Conservation (phyloP, 2,113 vertebrate species). For the Tupaia tana region DNA sequence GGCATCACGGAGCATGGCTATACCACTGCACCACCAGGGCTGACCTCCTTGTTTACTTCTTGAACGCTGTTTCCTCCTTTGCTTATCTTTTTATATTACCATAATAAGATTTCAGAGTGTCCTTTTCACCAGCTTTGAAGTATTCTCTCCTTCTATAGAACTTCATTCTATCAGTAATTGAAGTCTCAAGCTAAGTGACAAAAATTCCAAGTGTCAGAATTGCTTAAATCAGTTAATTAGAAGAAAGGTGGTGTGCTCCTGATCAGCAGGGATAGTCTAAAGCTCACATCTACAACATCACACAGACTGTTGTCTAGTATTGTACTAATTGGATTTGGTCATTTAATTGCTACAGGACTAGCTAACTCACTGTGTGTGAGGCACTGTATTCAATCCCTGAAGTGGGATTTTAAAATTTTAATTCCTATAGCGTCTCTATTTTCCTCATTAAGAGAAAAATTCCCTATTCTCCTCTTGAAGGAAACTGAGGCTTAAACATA, state of each 20-base stretch:
- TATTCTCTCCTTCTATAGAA: background rate
- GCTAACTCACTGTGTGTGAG: background rate
- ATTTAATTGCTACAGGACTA: background rate
- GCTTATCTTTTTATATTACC: background rate
- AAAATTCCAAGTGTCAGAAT: conserved; percentile 32
- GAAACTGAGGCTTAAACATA: background rate
- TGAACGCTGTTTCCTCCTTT: background rate
- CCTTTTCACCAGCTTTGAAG: background rate
- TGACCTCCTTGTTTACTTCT: background rate
- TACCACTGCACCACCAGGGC: too few relatives aligned
- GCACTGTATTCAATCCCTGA: background rate
- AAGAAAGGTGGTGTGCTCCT: background rate
- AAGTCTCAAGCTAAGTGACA: conserved; percentile 10
- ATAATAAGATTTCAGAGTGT: background rate
- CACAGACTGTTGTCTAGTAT: background rate
- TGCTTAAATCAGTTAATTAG: conserved; percentile 23
- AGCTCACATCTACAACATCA: background rate
- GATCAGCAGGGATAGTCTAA: background rate
- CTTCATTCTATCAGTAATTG: conserved; percentile 28
- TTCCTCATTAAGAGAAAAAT: background rate
- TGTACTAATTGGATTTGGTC: background rate
- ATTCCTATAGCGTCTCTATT: background rate
- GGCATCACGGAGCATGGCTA: too few relatives aligned
- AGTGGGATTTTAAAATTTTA: background rate
- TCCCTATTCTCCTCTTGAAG: background rate